Percentiles rank a stretch among this genome's conserved stretches.
phyloP scores from a whole-genome alignment of 2,113 vertebrate species.

The Calidris pygmaea region DNA sequence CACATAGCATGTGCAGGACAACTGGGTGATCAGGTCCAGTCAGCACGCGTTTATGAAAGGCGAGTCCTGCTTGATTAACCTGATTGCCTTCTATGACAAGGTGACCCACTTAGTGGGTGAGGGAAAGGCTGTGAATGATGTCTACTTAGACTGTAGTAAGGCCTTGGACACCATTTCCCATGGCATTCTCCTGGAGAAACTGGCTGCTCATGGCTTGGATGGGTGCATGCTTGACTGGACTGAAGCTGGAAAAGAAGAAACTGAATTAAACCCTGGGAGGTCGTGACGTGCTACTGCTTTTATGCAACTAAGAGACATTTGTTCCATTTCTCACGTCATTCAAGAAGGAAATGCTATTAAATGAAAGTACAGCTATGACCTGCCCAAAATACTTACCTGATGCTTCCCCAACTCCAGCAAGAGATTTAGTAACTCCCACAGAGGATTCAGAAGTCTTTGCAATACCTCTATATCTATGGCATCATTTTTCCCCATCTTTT shows the following conservation, averaged over 20 bases:
- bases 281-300: background rate
- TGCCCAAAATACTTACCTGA: background rate
- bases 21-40: background rate
- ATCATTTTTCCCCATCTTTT: background rate
- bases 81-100: background rate
- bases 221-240: background rate
- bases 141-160: background rate
- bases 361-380: background rate
- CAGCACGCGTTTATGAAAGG: background rate
- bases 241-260: background rate
- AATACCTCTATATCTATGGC: background rate
- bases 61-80: background rate
- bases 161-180: background rate
- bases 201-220: background rate
- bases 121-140: background rate
- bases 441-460: background rate
- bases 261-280: background rate
- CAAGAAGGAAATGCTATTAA: background rate
- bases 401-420: background rate
- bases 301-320: background rate
- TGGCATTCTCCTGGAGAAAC: background rate
- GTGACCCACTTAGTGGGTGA: background rate
- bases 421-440: background rate
- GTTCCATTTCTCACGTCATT: background rate
- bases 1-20: fast-evolving